Percentiles rank a stretch among this genome's conserved stretches.
Evolutionary conservation across 2,113 vertebrate species (phyloP).

Genomic region (Hylia prasina): DNA sequence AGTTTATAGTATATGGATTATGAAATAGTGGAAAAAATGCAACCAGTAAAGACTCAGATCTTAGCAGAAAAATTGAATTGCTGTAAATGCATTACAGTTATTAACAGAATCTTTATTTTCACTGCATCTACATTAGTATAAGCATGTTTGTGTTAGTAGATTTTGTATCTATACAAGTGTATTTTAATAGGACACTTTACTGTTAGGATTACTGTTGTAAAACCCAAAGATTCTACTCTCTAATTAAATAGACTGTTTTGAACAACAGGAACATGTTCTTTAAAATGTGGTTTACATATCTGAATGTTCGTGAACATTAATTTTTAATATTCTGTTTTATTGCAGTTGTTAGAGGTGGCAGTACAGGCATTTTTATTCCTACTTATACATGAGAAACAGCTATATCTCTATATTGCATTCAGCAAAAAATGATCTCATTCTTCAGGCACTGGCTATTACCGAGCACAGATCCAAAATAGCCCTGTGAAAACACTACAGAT

Average conservation of each 20-base stretch:
- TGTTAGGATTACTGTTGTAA: not conserved
- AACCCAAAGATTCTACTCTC: not conserved
- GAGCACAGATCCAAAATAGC: not conserved
- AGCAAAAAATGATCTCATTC: not conserved
- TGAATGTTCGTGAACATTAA: not conserved
- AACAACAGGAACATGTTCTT: not conserved
- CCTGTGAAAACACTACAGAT: not conserved
- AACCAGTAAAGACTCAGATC: not conserved
- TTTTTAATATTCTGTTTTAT: conserved; percentile 2
- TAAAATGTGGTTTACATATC: not conserved
- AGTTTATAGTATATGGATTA: not conserved
- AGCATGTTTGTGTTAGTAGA: not conserved
- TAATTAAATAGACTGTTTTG: not conserved
- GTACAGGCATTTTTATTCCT: not conserved
- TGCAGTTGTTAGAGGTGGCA: not conserved
- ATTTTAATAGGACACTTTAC: not conserved
- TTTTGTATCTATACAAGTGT: not conserved
- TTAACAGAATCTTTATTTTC: not conserved
- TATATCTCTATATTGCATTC: not conserved
- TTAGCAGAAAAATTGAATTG: not conserved
- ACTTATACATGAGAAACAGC: not conserved
- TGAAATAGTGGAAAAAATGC: not conserved
- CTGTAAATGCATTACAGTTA: not conserved
- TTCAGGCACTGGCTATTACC: not conserved
- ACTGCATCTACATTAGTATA: not conserved